These are phyloP conservation scores for Notechis scutatus DNA, from an alignment of 2,113 vertebrate species.

Conservation along the genomic window DNA sequence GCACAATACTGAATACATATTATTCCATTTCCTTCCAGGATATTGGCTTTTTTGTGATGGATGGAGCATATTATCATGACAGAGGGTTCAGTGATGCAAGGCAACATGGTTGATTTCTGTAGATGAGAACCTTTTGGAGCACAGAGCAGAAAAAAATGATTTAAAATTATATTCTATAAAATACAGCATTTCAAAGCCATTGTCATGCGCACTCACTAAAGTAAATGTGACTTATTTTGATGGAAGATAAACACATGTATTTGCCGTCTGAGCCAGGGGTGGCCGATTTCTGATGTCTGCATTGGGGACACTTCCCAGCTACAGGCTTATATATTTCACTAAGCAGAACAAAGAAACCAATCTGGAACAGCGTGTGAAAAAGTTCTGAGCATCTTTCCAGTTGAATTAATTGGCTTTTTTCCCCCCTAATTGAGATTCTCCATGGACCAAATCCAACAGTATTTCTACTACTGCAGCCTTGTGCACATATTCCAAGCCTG, in stretches of 20 bases:
- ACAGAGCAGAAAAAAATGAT: slow-evolving; percentile 17
- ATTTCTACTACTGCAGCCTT: background rate
- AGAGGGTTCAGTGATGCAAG: slow-evolving; percentile 30
- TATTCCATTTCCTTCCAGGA: slow-evolving; percentile 23
- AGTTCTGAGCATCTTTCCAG: background rate
- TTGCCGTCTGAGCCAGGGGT: background rate
- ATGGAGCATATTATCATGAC: slow-evolving; percentile 20
- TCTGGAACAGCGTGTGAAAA: background rate
- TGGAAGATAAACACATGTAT: slow-evolving; percentile 13
- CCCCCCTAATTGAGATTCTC: background rate
- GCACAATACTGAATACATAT: background rate
- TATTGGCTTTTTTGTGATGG: slow-evolving; percentile 28
- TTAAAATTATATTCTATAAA: slow-evolving; percentile 2
- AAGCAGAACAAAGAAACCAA: background rate
- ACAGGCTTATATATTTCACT: background rate
- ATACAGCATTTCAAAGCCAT: background rate
- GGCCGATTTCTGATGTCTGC: background rate
- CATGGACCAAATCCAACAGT: background rate
- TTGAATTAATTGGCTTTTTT: background rate
- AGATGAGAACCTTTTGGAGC: background rate
- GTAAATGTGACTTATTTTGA: background rate
- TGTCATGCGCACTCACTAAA: background rate
- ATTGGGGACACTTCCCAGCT: background rate
- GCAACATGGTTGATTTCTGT: background rate
- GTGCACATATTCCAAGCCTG: background rate